Conservation (phyloP, 2,888 invertebrate species). For the Ypsolopha sequella region DNA sequence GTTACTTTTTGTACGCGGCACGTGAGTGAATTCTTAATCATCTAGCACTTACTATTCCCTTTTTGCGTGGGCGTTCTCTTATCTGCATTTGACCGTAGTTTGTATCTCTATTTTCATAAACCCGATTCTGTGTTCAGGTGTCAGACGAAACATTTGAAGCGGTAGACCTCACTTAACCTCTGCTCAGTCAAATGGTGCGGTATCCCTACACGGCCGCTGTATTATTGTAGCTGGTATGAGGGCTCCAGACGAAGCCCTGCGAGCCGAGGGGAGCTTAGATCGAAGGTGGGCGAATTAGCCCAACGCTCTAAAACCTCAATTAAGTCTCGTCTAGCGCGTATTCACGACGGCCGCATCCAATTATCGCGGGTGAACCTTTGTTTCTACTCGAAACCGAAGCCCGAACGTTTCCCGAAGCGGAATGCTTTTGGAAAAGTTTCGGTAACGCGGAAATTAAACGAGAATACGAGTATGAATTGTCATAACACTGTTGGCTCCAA, state of each 20-base stretch:
- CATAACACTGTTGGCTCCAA: constrained; percentile 1
- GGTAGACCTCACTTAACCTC: constrained; percentile 48
- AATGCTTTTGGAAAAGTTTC: constrained; percentile 6
- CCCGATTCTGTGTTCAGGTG: background rate
- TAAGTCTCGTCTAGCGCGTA: constrained; percentile 68
- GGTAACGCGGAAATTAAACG: constrained; percentile 3
- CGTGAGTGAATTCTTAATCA: constrained; percentile 64
- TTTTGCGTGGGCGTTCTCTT: background rate
- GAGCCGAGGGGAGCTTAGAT: constrained; percentile 39
- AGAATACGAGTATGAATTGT: constrained; percentile 2
- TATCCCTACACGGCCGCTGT: constrained; percentile 15
- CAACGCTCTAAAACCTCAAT: constrained; percentile 68
- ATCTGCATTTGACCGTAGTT: background rate
- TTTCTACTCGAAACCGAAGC: constrained; percentile 26
- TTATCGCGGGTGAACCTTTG: constrained; percentile 63
- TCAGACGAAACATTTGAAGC: constrained; percentile 24
- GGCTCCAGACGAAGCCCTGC: constrained; percentile 44
- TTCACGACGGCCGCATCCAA: constrained; percentile 66
- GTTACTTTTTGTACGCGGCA: constrained; percentile 64
- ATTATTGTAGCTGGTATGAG: constrained; percentile 39
- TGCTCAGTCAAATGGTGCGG: constrained; percentile 6
- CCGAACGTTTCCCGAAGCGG: constrained; percentile 2
- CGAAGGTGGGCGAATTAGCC: constrained; percentile 67
- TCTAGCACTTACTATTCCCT: constrained; percentile 17
- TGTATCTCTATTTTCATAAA: background rate